These are phyloP conservation scores for Oreochromis aureus DNA, from an alignment of 2,113 vertebrate genomes.

Conservation along the genomic window DNA sequence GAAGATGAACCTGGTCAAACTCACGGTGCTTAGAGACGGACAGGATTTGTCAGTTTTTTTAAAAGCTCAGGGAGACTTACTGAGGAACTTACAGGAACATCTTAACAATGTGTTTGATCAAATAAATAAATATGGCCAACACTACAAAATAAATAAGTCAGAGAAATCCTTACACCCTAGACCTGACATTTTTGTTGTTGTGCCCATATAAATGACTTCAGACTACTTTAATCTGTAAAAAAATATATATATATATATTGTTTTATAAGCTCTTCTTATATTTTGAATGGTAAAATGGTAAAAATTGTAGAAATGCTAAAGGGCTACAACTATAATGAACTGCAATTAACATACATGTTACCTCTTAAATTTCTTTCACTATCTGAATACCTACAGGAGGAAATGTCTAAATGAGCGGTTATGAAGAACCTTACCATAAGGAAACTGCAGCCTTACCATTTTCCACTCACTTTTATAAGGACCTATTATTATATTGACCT, in stretches of 20 bases:
- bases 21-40: neutral
- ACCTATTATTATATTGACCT: neutral
- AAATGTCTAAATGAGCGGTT: neutral
- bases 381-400: neutral
- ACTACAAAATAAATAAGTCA: neutral
- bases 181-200: neutral
- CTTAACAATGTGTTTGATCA: neutral
- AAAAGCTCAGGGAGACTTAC: neutral
- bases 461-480: fast-evolving
- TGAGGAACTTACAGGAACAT: neutral
- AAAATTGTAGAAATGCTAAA: fast-evolving
- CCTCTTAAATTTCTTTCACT: neutral
- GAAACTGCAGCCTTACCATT: neutral
- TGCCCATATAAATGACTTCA: neutral
- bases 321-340: neutral
- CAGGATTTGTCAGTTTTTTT: neutral
- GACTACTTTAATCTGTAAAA: neutral
- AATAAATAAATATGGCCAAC: neutral
- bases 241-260: fast-evolving
- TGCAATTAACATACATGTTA: neutral
- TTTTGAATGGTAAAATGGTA: neutral
- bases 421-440: neutral
- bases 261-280: neutral
- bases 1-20: neutral
- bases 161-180: neutral